Evolutionary conservation across 2,888 invertebrate genomes (phyloP), one percentile per base, ranked within the genome.

Genomic region (Coecobrya sp.): DNA sequence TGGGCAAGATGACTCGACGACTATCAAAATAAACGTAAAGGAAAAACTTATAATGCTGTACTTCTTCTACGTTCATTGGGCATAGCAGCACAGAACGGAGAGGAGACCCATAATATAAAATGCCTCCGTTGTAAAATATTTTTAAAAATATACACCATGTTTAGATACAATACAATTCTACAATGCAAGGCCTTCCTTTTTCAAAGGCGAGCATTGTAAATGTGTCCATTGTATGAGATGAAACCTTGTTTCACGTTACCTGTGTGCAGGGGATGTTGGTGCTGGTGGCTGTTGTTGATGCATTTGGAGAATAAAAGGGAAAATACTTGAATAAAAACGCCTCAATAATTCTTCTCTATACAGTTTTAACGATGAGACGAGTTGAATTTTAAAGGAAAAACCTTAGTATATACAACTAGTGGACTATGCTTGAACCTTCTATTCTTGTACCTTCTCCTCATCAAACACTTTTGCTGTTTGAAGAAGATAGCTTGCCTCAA

Each of bases 381-480:
- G n/a, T 55, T 19, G n/a, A n/a, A n/a, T n/a, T 19, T 19, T 4
- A 19, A 55, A 55, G 13, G 19, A 55, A 55, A 55, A 19, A 55
- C 55, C 55, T 55, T 55, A 55, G n/a, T n/a, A n/a, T n/a, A 55
- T 55, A 7, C 55, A n/a, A 0, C n/a, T n/a, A 1, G 10, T 55
- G 55, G 13, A 19, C 19, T 4, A 2, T 55, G n/a, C 19, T n/a
- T 55, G 5, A 1, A n/a, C 3, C 4, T 55, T n/a, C 2, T 52
- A 52, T 52, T 13, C 52, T 10, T 13, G 13, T 13, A 10, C 52
- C 16, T n/a, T n/a, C 62, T 25, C 7, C 27, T 62, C 62, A 25
- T 8, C 22, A 65, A 65, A 27, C 65, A 27, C 65, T 65, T 65
- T 65, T 65, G 30, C 65, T 65, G 13, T 62, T 62, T 62, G 8